These are phyloP conservation scores for Drepana falcataria DNA, from an alignment of 2,888 invertebrate species.

Conservation along the genomic window DNA sequence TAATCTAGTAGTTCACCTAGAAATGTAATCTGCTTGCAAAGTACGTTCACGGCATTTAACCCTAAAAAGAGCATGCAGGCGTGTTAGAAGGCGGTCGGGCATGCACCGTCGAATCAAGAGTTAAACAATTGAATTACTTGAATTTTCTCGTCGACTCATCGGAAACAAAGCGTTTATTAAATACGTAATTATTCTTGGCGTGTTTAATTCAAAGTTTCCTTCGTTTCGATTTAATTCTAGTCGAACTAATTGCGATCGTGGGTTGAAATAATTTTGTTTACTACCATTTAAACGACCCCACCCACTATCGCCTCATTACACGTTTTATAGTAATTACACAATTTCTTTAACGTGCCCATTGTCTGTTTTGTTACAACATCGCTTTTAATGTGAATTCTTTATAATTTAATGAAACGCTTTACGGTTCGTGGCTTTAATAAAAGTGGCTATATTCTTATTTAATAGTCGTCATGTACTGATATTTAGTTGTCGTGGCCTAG, in stretches of 20 bases:
- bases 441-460: background rate
- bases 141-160: constrained; percentile 68
- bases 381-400: constrained; percentile 18
- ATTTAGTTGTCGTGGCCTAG: background rate
- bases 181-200: constrained; percentile 77
- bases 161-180: constrained; percentile 79
- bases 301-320: constrained; percentile 61
- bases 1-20: too few species aligned
- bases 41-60: constrained; percentile 15
- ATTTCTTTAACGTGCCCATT: constrained; percentile 18
- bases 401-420: constrained; percentile 1
- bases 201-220: constrained; percentile 56
- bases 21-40: too few species aligned
- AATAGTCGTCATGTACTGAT: background rate
- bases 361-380: constrained; percentile 15
- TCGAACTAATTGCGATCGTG: constrained; percentile 75
- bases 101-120: constrained; percentile 64
- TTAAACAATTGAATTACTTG: constrained; percentile 78
- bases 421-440: background rate
- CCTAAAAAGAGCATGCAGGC: constrained; percentile 36
- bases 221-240: constrained; percentile 74
- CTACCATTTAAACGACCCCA: constrained; percentile 74
- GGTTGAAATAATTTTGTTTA: constrained; percentile 76
- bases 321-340: constrained; percentile 43
- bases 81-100: constrained; percentile 61